phyloP scores from a whole-genome alignment of 2,888 invertebrate genomes.

The Choreutis nemorana region DNA sequence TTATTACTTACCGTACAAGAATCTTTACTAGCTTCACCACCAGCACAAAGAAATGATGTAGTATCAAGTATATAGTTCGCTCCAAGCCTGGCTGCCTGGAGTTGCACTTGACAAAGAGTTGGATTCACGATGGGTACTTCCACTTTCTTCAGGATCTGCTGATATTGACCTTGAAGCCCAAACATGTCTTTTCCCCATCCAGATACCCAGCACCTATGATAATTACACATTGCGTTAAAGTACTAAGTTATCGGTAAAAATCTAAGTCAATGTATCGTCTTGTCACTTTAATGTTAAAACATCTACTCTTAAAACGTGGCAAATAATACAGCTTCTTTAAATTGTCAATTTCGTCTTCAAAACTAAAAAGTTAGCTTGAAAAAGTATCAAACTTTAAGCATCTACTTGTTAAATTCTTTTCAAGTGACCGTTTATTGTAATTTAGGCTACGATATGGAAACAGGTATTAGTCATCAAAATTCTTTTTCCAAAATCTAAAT shows the following conservation, averaged over 20 bases:
- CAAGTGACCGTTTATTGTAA: too few species aligned
- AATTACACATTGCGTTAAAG: too few species aligned
- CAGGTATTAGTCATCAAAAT: too few species aligned
- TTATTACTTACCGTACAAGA: slow-evolving; percentile 73
- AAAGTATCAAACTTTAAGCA: too few species aligned
- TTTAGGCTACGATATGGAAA: too few species aligned
- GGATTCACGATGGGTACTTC: slow-evolving; percentile 75
- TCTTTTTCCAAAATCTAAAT: too few species aligned
- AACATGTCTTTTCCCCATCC: slow-evolving; percentile 91
- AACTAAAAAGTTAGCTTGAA: too few species aligned
- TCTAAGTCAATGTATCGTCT: too few species aligned
- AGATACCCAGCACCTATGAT: slow-evolving; percentile 73
- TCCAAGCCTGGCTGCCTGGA: slow-evolving; percentile 73
- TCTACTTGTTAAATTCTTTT: too few species aligned
- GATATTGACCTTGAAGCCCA: slow-evolving; percentile 60
- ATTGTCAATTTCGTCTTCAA: neutral
- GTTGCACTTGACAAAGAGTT: slow-evolving; percentile 69
- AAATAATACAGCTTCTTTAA: neutral
- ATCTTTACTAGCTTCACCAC: slow-evolving; percentile 78
- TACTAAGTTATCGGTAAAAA: too few species aligned
- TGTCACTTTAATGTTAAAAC: neutral
- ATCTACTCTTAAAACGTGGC: neutral
- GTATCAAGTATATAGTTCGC: slow-evolving; percentile 68
- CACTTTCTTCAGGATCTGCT: slow-evolving; percentile 77
- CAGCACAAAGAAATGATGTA: slow-evolving; percentile 79